These are phyloP conservation scores for Diabrotica balteata DNA, from an alignment of 2,888 invertebrate species.

Conservation along the genomic window DNA sequence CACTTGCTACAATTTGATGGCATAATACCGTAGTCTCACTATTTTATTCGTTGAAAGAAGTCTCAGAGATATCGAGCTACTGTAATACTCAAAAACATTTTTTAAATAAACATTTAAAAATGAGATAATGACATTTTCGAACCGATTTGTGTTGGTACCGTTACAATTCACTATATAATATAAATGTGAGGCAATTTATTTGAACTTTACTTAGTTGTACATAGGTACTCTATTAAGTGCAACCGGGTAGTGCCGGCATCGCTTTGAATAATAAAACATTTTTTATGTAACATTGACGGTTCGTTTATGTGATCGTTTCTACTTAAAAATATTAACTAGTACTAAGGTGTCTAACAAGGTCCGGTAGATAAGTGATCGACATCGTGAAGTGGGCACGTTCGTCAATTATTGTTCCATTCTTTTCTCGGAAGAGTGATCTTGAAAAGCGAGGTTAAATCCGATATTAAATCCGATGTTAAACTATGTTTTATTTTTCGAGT, in stretches of 20 bases:
- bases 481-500: conserved; percentile 1
- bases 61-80: conserved; percentile 10
- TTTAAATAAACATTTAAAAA: not conserved
- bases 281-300: no score
- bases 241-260: no score
- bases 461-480: conserved; percentile 31
- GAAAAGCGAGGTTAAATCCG: conserved; percentile 40
- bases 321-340: not conserved
- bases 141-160: no score
- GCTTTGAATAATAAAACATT: no score
- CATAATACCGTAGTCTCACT: conserved; percentile 6
- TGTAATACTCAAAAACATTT: not conserved
- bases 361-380: conserved; percentile 44
- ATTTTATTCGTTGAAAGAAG: conserved; percentile 2
- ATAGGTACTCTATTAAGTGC: no score
- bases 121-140: not conserved
- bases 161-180: no score
- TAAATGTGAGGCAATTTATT: no score
- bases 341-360: conserved; percentile 39
- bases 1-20: conserved; percentile 1
- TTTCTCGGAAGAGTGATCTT: conserved; percentile 43
- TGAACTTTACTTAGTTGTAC: no score
- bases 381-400: conserved; percentile 39
- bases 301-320: no score
- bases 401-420: conserved; percentile 36